These are phyloP conservation scores for Trididemnum miniatum DNA, from an alignment of 23 tunicate genomes.

Conservation along the genomic window DNA sequence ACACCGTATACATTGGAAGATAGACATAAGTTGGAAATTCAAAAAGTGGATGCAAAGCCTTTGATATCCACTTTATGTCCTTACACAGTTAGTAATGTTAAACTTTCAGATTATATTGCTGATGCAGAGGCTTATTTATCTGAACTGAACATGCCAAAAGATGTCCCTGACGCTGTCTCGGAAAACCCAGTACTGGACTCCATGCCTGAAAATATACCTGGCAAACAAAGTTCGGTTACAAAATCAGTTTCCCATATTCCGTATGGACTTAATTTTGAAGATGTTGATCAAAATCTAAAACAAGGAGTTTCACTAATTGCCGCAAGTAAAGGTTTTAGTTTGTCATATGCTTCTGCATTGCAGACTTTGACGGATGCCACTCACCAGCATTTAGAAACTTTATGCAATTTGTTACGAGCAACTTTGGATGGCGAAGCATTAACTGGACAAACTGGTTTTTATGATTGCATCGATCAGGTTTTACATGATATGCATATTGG, in stretches of 20 bases:
- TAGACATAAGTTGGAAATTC: neutral
- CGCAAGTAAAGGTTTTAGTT: conserved; percentile 6
- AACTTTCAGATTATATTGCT: neutral
- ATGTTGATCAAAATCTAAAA: neutral
- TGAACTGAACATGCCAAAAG: conserved; percentile 12
- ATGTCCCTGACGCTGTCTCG: neutral
- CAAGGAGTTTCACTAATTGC: neutral
- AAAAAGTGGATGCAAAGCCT: neutral
- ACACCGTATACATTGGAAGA: neutral
- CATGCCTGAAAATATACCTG: conserved; percentile 3
- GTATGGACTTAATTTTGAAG: neutral
- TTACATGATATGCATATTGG: conserved; percentile 26
- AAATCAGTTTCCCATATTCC: neutral
- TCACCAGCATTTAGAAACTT: neutral
- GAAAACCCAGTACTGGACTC: neutral
- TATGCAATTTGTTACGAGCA: conserved; percentile 7
- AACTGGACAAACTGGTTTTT: conserved; percentile 36
- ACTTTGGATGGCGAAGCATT: conserved; percentile 18
- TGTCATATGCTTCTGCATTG: neutral
- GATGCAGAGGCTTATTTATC: neutral
- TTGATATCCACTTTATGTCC: neutral
- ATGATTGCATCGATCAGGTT: conserved; percentile 32
- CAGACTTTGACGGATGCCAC: neutral
- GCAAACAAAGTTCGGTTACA: neutral
- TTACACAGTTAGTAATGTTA: neutral